phyloP scores from a whole-genome alignment of 2,888 invertebrate genomes.

The Meteorus colon region DNA sequence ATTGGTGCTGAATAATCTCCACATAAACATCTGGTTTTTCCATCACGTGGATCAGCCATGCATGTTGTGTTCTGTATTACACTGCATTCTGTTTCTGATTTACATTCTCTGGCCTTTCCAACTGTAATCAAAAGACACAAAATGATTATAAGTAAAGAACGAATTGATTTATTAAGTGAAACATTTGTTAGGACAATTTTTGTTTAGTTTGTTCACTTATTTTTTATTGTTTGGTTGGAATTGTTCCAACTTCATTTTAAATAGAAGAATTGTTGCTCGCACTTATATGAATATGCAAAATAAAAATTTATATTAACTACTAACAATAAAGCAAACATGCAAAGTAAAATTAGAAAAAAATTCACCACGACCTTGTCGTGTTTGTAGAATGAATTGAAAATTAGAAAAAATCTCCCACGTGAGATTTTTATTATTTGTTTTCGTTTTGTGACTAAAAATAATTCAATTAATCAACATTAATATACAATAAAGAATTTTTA shows the following conservation, averaged over 20 bases:
- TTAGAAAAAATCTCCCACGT: constrained; percentile 14
- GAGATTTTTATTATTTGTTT: neutral
- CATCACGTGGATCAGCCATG: constrained; percentile 79
- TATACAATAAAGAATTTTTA: neutral
- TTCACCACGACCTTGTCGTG: neutral
- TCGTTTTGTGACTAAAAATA: neutral
- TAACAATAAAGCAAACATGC: neutral
- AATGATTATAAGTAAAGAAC: neutral
- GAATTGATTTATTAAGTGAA: neutral
- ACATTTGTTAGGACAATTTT: no score
- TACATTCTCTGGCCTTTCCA: constrained; percentile 78
- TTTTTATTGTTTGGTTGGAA: no score
- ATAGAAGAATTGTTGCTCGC: no score
- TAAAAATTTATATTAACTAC: no score
- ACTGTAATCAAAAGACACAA: constrained; percentile 52
- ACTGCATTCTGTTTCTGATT: constrained; percentile 78
- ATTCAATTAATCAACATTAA: neutral
- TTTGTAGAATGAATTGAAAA: neutral
- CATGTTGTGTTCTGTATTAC: constrained; percentile 81
- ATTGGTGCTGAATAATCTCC: constrained; percentile 81
- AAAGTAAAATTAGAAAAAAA: neutral
- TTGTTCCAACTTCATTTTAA: no score
- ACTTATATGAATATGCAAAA: no score
- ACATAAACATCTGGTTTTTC: constrained; percentile 79
- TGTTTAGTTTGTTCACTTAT: no score